A percentile compares a stretch with the other conserved stretches of the same genome.
phyloP scores from a whole-genome alignment of 2,113 vertebrate genomes.

The Paramisgurnus dabryanus region DNA sequence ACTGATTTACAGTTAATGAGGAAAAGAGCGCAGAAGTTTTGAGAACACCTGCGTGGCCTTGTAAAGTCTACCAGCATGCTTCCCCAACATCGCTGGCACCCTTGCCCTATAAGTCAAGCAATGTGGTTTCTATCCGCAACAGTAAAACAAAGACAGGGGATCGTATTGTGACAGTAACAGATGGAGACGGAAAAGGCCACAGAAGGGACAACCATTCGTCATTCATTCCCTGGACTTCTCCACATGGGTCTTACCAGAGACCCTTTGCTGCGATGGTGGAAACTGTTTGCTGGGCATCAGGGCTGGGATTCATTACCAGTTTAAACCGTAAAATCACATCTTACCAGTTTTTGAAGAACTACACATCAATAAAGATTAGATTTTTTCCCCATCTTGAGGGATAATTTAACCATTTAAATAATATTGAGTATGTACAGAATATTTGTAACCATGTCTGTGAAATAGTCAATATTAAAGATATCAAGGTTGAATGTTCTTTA shows the following conservation, averaged over 20 bases:
- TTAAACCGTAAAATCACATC: slow-evolving; percentile 15
- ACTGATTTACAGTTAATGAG: slow-evolving; percentile 18
- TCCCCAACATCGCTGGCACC: neutral
- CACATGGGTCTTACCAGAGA: neutral
- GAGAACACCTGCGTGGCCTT: slow-evolving; percentile 41
- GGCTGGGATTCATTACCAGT: slow-evolving; percentile 28
- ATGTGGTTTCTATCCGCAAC: slow-evolving; percentile 28
- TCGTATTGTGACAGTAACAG: slow-evolving; percentile 1
- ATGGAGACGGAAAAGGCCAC: slow-evolving; percentile 28
- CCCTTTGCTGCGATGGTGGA: slow-evolving; percentile 6
- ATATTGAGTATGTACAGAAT: no score
- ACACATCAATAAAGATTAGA: neutral
- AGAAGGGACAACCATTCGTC: slow-evolving; percentile 19
- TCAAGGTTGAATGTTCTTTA: no score
- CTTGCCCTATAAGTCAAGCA: slow-evolving; percentile 19
- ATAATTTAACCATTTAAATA: no score
- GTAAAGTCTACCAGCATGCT: slow-evolving; percentile 9
- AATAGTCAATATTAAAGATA: no score
- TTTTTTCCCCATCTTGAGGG: no score
- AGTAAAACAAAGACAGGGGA: slow-evolving; percentile 7
- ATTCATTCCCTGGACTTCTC: neutral
- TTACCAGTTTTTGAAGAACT: neutral
- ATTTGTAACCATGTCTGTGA: no score
- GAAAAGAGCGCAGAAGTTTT: neutral
- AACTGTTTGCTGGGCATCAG: neutral